Percentiles rank a stretch among this genome's conserved stretches.
phyloP scores from a whole-genome alignment of 2,888 invertebrate species.

The Coenonympha glycerion region DNA sequence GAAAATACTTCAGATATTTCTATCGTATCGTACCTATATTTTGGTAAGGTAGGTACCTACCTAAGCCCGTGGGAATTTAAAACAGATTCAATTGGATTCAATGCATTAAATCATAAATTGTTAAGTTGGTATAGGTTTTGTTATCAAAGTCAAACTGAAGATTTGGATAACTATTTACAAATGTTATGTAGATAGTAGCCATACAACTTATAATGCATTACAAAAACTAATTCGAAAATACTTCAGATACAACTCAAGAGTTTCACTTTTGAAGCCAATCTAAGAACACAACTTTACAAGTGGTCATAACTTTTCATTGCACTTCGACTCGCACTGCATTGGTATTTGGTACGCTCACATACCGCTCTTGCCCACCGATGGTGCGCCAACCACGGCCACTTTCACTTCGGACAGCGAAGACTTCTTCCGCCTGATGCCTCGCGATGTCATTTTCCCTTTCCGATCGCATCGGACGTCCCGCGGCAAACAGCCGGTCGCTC shows the following conservation, averaged over 20 bases:
- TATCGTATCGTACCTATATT: too few species aligned
- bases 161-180: too few species aligned
- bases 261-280: conserved; percentile 17
- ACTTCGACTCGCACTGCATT: conserved; percentile 6
- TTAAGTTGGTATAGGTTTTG: too few species aligned
- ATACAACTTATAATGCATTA: too few species aligned
- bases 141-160: too few species aligned
- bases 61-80: too few species aligned
- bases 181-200: too few species aligned
- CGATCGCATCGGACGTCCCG: conserved; percentile 35
- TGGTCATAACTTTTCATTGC: neutral
- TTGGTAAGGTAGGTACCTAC: too few species aligned
- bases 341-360: conserved; percentile 49
- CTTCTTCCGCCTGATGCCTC: conserved; percentile 91
- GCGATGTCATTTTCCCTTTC: conserved; percentile 79
- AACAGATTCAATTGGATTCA: too few species aligned
- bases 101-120: too few species aligned
- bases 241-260: neutral
- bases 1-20: too few species aligned
- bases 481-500: conserved; percentile 42
- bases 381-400: conserved; percentile 91
- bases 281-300: neutral
- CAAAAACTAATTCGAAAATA: too few species aligned
- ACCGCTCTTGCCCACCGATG: conserved; percentile 96
- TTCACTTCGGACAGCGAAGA: conserved; percentile 92